phyloP scores from a whole-genome alignment of 2,888 invertebrate genomes.

The Drosophila paramelanica region DNA sequence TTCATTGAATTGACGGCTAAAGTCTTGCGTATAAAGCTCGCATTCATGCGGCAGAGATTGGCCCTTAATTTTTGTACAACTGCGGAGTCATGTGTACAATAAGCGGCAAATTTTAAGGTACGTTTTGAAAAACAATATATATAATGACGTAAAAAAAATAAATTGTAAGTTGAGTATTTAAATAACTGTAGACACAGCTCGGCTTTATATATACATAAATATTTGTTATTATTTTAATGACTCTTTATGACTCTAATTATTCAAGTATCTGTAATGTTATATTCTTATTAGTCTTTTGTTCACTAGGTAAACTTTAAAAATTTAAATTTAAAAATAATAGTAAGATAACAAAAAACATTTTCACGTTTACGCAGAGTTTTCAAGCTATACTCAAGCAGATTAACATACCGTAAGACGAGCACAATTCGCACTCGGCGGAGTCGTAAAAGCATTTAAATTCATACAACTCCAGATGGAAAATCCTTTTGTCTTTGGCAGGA shows the following conservation, averaged over 20 bases:
- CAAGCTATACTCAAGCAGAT: constrained; percentile 17
- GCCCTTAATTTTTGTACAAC: background rate
- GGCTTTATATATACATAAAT: too few species aligned
- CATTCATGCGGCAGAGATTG: constrained; percentile 38
- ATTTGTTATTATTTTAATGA: too few species aligned
- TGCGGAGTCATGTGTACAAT: constrained; percentile 2
- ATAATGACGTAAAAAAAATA: too few species aligned
- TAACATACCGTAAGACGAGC: constrained; percentile 25
- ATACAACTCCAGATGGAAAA: constrained; percentile 60
- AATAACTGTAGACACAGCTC: too few species aligned
- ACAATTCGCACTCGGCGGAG: constrained; percentile 45
- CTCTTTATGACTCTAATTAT: too few species aligned
- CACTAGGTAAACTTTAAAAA: too few species aligned
- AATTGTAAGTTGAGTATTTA: too few species aligned
- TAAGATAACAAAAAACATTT: background rate
- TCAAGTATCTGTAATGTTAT: too few species aligned
- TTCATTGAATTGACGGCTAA: constrained; percentile 51
- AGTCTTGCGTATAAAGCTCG: background rate
- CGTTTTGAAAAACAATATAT: background rate
- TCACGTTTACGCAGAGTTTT: constrained; percentile 11
- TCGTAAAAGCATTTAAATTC: constrained; percentile 77
- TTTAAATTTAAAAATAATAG: too few species aligned
- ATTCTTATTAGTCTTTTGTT: too few species aligned
- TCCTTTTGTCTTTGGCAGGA: constrained; percentile 40
- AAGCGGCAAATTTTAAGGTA: constrained; percentile 3